Conservation (phyloP, 1,140 invertebrate genomes). For the Delia radicum region DNA sequence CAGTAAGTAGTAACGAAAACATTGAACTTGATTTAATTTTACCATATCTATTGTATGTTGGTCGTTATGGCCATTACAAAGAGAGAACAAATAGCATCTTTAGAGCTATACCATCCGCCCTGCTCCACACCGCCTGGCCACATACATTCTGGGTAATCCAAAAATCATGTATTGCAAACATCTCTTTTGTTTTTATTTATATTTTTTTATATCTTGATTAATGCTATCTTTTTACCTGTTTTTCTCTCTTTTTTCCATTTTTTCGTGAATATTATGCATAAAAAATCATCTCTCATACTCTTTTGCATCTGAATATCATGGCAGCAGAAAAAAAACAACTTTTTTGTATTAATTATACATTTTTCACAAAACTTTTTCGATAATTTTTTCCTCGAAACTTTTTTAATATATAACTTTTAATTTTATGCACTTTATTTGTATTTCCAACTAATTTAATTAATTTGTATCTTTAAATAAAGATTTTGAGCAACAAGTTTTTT, state of each 20-base stretch:
- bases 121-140: not conserved
- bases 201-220: not conserved
- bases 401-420: not conserved
- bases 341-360: slow-evolving; percentile 22
- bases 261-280: not conserved
- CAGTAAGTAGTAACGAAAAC: not conserved
- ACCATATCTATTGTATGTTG: not conserved
- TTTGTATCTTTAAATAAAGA: not conserved
- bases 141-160: not conserved
- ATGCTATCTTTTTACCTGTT: slow-evolving; percentile 9
- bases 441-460: not conserved
- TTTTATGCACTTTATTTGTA: not conserved
- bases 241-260: not conserved
- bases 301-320: slow-evolving; percentile 1
- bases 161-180: not conserved
- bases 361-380: not conserved
- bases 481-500: slow-evolving; percentile 11
- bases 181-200: not conserved
- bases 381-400: not conserved
- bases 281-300: slow-evolving; percentile 1
- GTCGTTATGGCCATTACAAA: not conserved
- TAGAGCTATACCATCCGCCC: not conserved
- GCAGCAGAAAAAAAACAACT: slow-evolving; percentile 8
- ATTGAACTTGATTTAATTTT: not conserved
- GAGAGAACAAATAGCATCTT: not conserved